A percentile compares a stretch with the other conserved stretches of the same genome.
Evolutionary conservation across 2,113 vertebrate genomes (phyloP).

Genomic region (Xiphophorus couchianus): DNA sequence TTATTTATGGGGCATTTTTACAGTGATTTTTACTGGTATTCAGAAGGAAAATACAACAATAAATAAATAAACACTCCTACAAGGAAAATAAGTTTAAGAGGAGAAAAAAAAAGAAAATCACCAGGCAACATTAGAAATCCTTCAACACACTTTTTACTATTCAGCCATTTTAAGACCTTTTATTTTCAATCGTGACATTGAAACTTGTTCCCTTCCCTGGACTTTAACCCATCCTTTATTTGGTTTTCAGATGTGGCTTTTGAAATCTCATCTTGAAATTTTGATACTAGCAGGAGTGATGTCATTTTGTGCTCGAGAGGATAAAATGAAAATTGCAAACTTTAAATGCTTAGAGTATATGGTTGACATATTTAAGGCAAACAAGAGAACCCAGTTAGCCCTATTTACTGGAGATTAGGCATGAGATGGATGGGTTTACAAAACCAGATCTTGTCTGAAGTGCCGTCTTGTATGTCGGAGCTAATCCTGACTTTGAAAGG

Average conservation of each 20-base stretch:
- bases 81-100: conserved; percentile 42
- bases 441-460: conserved; percentile 49
- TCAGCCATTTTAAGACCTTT: conserved; percentile 64
- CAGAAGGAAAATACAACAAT: conserved; percentile 50
- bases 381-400: conserved; percentile 68
- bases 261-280: conserved; percentile 27
- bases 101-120: conserved; percentile 46
- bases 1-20: conserved; percentile 80
- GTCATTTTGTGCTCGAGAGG: conserved; percentile 28
- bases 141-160: conserved; percentile 65
- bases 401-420: conserved; percentile 57
- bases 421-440: conserved; percentile 62
- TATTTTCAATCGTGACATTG: conserved; percentile 43
- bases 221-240: conserved; percentile 73
- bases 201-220: conserved; percentile 66
- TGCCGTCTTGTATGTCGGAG: conserved; percentile 37
- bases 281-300: conserved; percentile 33
- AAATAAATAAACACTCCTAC: conserved; percentile 77
- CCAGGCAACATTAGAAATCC: conserved; percentile 69
- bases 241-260: conserved; percentile 71
- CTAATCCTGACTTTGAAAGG: conserved; percentile 57
- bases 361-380: conserved; percentile 70
- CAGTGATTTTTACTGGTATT: conserved; percentile 82
- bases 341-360: conserved; percentile 33
- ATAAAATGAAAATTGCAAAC: not conserved